phyloP scores from a whole-genome alignment of 2,113 vertebrate genomes.

The Mixornis gularis region DNA sequence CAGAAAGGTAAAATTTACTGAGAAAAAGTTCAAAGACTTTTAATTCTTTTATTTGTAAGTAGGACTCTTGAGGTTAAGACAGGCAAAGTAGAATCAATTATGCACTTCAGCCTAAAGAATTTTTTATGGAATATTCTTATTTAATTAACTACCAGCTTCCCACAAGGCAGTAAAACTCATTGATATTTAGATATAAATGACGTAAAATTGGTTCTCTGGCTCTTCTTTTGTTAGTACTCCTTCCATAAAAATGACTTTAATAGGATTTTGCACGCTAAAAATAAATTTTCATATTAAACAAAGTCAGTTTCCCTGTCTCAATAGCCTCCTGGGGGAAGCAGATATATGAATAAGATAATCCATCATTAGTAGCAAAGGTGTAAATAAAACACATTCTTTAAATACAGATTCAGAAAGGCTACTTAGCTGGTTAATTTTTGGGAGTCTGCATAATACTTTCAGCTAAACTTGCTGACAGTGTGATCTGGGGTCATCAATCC shows the following conservation, averaged over 20 bases:
- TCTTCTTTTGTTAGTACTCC: background rate
- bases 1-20: background rate
- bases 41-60: background rate
- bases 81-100: background rate
- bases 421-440: background rate
- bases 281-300: background rate
- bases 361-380: background rate
- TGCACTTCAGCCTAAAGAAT: background rate
- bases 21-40: background rate
- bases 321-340: background rate
- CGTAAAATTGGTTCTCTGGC: background rate
- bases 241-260: background rate
- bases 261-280: background rate
- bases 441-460: background rate
- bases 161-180: background rate
- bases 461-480: background rate
- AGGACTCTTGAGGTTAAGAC: background rate
- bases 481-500: background rate
- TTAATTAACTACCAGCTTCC: background rate
- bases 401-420: background rate
- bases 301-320: background rate
- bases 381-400: background rate
- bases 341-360: background rate
- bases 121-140: background rate
- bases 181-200: background rate